Evolutionary conservation across 2,113 vertebrate species (phyloP), one percentile per base, ranked within the genome.

Genomic region (Cyphomyrus discorhynchus): DNA sequence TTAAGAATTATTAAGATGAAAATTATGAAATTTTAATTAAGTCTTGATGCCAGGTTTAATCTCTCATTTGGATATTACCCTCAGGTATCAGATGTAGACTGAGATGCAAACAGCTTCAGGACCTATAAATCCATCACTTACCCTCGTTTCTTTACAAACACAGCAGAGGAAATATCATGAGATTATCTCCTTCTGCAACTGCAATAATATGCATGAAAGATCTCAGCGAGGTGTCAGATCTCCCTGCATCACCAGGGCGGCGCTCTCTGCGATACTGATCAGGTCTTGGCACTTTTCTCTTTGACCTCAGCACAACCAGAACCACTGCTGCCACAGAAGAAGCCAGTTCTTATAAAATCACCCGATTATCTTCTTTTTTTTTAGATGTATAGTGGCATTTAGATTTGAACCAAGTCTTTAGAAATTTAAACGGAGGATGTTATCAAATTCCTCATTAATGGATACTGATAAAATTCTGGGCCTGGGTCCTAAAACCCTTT

Each of bases 141-240:
- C 46, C n/a, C 45, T 47, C 47, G 0, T 49, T 39, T 4, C 10
- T 50, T 86, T 86, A 50, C 45, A 86, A 86, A 49, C 83, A 86
- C n/a, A 21, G 5, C 83, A 50, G 24, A 86, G 45, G 24, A 86
- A 86, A 50, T 86, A 86, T 86, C 46, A 85, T 21, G 8, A 86
- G 83, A 47, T 86, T 86, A 86, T 50, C 83, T 27, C 10, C n/a
- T 50, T 27, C 47, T 50, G 21, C 45, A 47, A 50, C 83, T 13
- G 42, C 45, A 86, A 86, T 86, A 50, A 86, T 86, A 49, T 86
- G 45, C 46, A 86, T 86, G 83, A 86, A 86, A 49, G 24, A 49
- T 86, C 45, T 11, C 46, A 13, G 83, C 24, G 4, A 50, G 47
- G 27, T n/a, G 21, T 49, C 45, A 50, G n/a, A 86, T 86, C 45